Evolutionary conservation across 1,140 invertebrate species (phyloP), one percentile per base, ranked within the genome.

Genomic region (Drosophila prosaltans): DNA sequence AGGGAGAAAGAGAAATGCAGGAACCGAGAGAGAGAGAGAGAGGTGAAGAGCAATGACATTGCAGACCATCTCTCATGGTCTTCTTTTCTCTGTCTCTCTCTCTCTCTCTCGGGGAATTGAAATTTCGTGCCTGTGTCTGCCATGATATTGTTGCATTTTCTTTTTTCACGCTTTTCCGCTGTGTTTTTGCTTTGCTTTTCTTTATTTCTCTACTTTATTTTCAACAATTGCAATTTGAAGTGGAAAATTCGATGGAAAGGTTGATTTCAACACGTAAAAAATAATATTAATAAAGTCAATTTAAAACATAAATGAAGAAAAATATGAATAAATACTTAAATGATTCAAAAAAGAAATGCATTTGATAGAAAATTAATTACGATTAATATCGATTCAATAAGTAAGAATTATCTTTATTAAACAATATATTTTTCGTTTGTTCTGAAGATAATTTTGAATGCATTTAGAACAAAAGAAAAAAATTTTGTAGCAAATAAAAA

Each of bases 161-260:
- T 59, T 39, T 57, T 58, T 26, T 54, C 4, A 10, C 21, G 45
- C 21, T 51, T 51, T 51, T 26, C 45, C 24, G 41, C 39, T 55
- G 41, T 64, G 45, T 43, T 72, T 55, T 64, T 77, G 45, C 55
- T 65, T 68, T 77, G 69, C 64, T 76, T 71, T 65, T 16, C 24
- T 55, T 58, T 26, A 57, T 71, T 54, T 65, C 58, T 11, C 24
- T 28, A 5, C n/a, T 28, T 51, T 66, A 16, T 65, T 73, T 59
- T 67, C 24, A 24, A 63, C 65, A 67, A 10, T 73, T 73, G 55
- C 69, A 59, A 59, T 48, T 48, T 73, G 48, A 86, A 89, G 89
- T 90, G 74, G 84, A 91, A 91, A 91, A 91, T 91, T 90, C 45
- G 73, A 74, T 78, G 77, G 78, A 78, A 74, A 58, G n/a, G 8